Percentiles rank a stretch among this genome's conserved stretches.
Conservation (phyloP, 2,888 invertebrate species). For the Ctena decussata region DNA sequence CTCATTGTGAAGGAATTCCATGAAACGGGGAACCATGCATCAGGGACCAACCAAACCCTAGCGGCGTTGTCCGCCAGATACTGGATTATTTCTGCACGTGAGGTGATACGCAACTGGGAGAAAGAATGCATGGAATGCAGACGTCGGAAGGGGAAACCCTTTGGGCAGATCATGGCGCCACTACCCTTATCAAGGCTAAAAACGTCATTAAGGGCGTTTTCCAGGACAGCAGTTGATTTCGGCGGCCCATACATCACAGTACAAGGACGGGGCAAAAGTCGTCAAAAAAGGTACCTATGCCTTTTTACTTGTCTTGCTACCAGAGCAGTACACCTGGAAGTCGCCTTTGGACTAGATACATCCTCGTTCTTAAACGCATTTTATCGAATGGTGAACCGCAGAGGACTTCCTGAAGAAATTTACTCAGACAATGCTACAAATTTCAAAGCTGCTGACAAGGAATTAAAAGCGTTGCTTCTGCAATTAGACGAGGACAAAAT, state of each 20-base stretch:
- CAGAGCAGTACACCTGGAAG: too few species aligned
- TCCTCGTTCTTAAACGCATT: conserved; percentile 52
- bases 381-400: too few species aligned
- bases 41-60: conserved; percentile 50
- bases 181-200: too few species aligned
- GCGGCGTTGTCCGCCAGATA: conserved; percentile 22
- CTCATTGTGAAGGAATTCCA: conserved; percentile 46
- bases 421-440: too few species aligned
- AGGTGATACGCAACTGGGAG: conserved; percentile 43
- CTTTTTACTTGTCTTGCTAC: too few species aligned
- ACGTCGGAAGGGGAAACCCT: too few species aligned
- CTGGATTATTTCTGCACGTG: conserved; percentile 55
- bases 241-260: too few species aligned
- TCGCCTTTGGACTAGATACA: conserved; percentile 44
- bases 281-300: conserved; percentile 53
- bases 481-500: too few species aligned
- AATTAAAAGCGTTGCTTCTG: conserved; percentile 28
- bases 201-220: conserved; percentile 34
- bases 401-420: too few species aligned
- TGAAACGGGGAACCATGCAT: conserved; percentile 20
- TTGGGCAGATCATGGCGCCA: too few species aligned
- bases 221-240: too few species aligned
- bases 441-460: conserved; percentile 38
- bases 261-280: conserved; percentile 41
- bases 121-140: too few species aligned